Evolutionary conservation across 2,888 invertebrate species (phyloP).

Genomic region (Malachius bipustulatus): DNA sequence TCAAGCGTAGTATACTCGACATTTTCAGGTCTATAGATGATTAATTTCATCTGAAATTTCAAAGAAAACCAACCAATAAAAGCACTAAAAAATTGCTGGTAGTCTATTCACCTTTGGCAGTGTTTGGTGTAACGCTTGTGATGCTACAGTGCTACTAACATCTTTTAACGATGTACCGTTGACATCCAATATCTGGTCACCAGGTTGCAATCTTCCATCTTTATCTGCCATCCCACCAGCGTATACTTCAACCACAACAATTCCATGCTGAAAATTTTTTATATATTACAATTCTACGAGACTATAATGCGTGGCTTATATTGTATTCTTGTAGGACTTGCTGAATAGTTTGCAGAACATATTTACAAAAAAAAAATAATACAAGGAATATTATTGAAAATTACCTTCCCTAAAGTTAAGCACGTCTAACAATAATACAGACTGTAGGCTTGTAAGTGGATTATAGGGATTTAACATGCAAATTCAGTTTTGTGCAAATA

Average conservation of each 20-base stretch:
- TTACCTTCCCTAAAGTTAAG: too few species aligned
- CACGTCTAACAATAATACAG: too few species aligned
- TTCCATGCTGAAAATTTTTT: conserved; percentile 73
- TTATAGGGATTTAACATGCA: too few species aligned
- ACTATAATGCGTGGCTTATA: too few species aligned
- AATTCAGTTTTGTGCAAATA: too few species aligned
- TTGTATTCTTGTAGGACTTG: too few species aligned
- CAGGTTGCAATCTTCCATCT: conserved; percentile 80
- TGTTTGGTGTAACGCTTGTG: conserved; percentile 71
- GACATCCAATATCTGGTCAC: conserved; percentile 89
- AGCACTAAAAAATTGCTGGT: not conserved
- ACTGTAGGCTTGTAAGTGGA: too few species aligned
- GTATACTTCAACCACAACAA: conserved; percentile 87
- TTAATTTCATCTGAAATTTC: conserved; percentile 70
- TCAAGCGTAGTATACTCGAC: conserved; percentile 59
- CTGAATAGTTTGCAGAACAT: too few species aligned
- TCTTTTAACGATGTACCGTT: conserved; percentile 70
- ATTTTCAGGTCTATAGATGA: conserved; percentile 66
- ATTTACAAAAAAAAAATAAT: too few species aligned
- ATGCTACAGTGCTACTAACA: conserved; percentile 73
- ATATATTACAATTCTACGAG: too few species aligned
- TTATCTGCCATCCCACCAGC: conserved; percentile 81
- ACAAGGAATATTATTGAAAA: too few species aligned
- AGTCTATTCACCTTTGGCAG: conserved; percentile 49
- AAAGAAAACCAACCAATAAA: conserved; percentile 13